Conservation (phyloP, 2,113 vertebrate species). For the Caranx ignobilis region DNA sequence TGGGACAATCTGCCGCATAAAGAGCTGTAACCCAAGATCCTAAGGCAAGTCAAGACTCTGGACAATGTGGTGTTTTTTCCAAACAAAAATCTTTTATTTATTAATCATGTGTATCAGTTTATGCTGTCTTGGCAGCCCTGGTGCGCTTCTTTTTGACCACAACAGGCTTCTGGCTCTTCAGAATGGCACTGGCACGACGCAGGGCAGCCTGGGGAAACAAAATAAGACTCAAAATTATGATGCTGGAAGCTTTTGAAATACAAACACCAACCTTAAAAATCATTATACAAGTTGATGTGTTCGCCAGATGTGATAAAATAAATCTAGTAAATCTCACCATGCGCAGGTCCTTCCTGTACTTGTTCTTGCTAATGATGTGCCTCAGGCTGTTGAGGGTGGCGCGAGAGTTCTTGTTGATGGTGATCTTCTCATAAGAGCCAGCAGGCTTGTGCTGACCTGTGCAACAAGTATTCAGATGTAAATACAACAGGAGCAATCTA, state of each 20-base stretch:
- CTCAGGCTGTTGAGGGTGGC: constrained; percentile 91
- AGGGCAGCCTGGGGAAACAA: constrained; percentile 85
- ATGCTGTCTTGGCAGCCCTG: constrained; percentile 89
- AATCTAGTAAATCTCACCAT: constrained; percentile 83
- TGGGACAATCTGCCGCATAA: neutral
- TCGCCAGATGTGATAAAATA: neutral
- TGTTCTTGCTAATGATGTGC: constrained; percentile 93
- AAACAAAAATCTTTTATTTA: constrained; percentile 77
- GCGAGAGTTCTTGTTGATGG: constrained; percentile 93
- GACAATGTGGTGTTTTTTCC: constrained; percentile 32
- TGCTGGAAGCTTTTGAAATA: neutral
- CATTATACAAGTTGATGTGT: neutral
- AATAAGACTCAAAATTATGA: neutral
- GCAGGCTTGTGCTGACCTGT: constrained; percentile 91
- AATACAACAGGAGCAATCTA: neutral
- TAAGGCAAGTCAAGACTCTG: neutral
- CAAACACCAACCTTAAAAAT: neutral
- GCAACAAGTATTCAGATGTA: neutral
- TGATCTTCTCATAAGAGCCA: constrained; percentile 88
- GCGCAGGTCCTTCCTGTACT: constrained; percentile 91
- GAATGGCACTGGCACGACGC: constrained; percentile 91
- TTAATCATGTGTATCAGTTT: constrained; percentile 61
- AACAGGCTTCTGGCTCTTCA: constrained; percentile 94
- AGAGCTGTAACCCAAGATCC: neutral
- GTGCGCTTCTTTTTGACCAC: constrained; percentile 92